Evolutionary conservation across 2,888 invertebrate species (phyloP).

Genomic region (Polia nebulosa): DNA sequence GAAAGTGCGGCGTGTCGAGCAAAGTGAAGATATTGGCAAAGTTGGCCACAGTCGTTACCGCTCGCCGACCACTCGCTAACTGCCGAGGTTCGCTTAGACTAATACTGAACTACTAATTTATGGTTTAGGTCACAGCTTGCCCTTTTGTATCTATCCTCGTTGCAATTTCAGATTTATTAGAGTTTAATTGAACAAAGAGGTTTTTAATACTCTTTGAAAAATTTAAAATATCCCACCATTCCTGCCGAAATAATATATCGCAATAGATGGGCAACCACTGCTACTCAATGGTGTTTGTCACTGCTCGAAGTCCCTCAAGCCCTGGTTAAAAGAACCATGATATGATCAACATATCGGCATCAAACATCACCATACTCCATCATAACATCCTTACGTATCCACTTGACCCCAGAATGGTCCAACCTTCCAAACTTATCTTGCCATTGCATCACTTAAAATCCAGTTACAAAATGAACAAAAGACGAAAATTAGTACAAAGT

Average conservation of each 20-base stretch:
- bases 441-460: constrained; percentile 12
- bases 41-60: constrained; percentile 40
- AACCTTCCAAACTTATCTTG: constrained; percentile 16
- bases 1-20: constrained; percentile 6
- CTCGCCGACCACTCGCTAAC: constrained; percentile 5
- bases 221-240: too few relatives aligned
- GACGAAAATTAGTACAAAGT: constrained; percentile 34
- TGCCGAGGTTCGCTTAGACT: constrained; percentile 20
- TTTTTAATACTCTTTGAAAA: too few relatives aligned
- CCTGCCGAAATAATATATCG: not conserved
- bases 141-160: not conserved
- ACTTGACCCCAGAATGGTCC: not conserved
- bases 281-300: too few relatives aligned
- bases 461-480: constrained; percentile 5
- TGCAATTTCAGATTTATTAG: constrained; percentile 11
- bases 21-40: constrained; percentile 37
- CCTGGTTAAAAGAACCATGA: not conserved
- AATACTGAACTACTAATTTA: constrained; percentile 1
- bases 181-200: not conserved
- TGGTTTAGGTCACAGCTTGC: not conserved
- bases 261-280: not conserved
- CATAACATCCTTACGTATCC: not conserved
- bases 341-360: not conserved
- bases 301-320: too few relatives aligned
- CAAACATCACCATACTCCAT: not conserved